Evolutionary conservation across 2,113 vertebrate genomes (phyloP).

Genomic region (Apteryx mantelli): DNA sequence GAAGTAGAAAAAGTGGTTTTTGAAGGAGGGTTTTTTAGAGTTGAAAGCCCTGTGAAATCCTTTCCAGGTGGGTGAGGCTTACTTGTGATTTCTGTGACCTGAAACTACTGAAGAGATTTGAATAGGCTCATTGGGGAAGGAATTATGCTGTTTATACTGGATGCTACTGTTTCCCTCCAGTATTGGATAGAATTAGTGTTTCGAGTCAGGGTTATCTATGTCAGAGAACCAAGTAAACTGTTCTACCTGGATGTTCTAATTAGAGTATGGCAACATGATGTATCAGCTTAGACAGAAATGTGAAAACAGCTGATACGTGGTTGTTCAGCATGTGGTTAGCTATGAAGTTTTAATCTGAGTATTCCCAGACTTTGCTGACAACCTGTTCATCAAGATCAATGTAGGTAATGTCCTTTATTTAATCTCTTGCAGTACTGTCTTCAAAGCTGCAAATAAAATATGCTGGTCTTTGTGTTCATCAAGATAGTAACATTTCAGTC

Average conservation of each 20-base stretch:
- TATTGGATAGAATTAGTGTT: neutral
- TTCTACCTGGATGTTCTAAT: neutral
- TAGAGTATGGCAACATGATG: neutral
- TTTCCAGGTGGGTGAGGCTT: conserved; percentile 78
- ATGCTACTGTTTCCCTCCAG: neutral
- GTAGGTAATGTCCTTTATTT: neutral
- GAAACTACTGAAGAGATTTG: neutral
- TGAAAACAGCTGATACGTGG: neutral
- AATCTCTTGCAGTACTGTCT: neutral
- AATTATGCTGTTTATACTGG: neutral
- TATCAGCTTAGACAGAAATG: neutral
- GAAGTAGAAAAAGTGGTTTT: conserved; percentile 81
- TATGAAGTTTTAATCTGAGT: neutral
- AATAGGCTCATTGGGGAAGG: neutral
- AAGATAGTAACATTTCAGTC: neutral
- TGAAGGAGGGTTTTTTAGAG: conserved; percentile 89
- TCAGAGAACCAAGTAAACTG: neutral
- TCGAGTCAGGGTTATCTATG: neutral
- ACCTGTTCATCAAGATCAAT: neutral
- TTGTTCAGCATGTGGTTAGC: neutral
- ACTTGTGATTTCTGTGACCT: neutral
- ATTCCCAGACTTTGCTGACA: neutral
- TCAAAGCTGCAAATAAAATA: neutral
- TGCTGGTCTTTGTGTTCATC: neutral
- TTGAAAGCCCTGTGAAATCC: conserved; percentile 88